These are phyloP conservation scores for Drosophila neonasuta DNA, from an alignment of 2,888 invertebrate species.

Conservation along the genomic window DNA sequence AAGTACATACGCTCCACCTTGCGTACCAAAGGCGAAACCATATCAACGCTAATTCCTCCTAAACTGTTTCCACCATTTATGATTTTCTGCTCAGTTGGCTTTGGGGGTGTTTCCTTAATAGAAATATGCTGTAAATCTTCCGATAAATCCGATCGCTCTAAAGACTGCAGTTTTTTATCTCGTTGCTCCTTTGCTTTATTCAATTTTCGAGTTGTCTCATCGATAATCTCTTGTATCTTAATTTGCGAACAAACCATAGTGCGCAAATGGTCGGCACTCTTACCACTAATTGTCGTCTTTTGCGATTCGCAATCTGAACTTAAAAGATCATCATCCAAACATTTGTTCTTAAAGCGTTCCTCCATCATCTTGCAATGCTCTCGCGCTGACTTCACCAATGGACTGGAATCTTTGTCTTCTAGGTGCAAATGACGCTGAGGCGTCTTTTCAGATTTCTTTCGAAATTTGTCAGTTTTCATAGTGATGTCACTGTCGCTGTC, in stretches of 20 bases:
- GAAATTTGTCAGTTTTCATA: neutral
- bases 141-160: neutral
- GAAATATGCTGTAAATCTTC: neutral
- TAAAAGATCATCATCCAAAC: neutral
- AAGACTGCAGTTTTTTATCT: neutral
- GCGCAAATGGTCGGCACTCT: conserved; percentile 61
- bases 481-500: neutral
- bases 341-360: conserved; percentile 4
- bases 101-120: neutral
- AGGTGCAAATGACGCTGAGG: neutral
- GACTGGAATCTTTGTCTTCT: neutral
- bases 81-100: neutral
- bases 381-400: conserved; percentile 19
- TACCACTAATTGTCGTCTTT: conserved; percentile 57
- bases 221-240: conserved; percentile 52
- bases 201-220: conserved; percentile 35
- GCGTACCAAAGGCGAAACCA: conserved; percentile 76
- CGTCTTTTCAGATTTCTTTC: neutral
- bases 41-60: conserved; percentile 68
- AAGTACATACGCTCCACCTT: conserved; percentile 74
- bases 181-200: conserved; percentile 2
- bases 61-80: conserved; percentile 43
- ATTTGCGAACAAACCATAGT: conserved; percentile 63
- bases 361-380: conserved; percentile 9
- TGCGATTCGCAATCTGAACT: conserved; percentile 22